Percentiles rank a stretch among this genome's conserved stretches.
Conservation (phyloP, 2,113 vertebrate genomes). For the Cyprinodon tularosa region DNA sequence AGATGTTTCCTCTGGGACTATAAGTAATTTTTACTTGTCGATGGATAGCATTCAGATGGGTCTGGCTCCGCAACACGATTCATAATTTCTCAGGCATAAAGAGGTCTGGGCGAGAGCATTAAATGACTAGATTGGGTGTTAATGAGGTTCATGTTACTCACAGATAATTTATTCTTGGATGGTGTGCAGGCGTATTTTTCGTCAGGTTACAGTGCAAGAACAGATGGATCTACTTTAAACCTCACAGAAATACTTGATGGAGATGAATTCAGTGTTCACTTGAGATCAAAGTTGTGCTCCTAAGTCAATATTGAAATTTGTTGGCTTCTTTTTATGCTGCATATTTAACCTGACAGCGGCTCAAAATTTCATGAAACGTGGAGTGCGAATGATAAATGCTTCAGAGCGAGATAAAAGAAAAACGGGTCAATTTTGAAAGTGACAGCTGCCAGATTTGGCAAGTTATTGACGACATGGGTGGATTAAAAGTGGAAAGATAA, state of each 20-base stretch:
- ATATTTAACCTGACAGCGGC: slow-evolving; percentile 42
- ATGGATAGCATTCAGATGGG: slow-evolving; percentile 43
- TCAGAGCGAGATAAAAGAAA: slow-evolving; percentile 6
- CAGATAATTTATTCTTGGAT: slow-evolving; percentile 49
- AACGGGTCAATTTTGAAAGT: slow-evolving; percentile 9
- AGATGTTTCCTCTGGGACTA: slow-evolving; percentile 52
- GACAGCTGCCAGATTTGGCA: slow-evolving; percentile 4
- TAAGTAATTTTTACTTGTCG: slow-evolving; percentile 60
- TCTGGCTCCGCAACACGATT: slow-evolving; percentile 22
- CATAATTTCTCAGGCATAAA: slow-evolving; percentile 22
- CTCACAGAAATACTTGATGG: slow-evolving; percentile 45
- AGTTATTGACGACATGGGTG: slow-evolving; percentile 3
- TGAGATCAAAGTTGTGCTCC: slow-evolving; percentile 55
- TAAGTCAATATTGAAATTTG: slow-evolving; percentile 54
- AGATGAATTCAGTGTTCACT: slow-evolving; percentile 36
- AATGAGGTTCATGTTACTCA: slow-evolving; percentile 57
- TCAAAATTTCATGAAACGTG: slow-evolving; percentile 35
- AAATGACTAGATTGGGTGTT: slow-evolving; percentile 38
- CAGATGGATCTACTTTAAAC: slow-evolving; percentile 58
- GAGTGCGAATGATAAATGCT: slow-evolving; percentile 26
- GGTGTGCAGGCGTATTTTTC: slow-evolving; percentile 1
- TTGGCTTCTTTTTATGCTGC: slow-evolving; percentile 39
- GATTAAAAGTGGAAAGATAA: slow-evolving; percentile 16
- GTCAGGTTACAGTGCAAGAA: slow-evolving; percentile 14
- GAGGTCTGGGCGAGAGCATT: slow-evolving; percentile 13